These are phyloP conservation scores for Teleogryllus oceanicus DNA, from an alignment of 2,888 invertebrate genomes.

Conservation along the genomic window DNA sequence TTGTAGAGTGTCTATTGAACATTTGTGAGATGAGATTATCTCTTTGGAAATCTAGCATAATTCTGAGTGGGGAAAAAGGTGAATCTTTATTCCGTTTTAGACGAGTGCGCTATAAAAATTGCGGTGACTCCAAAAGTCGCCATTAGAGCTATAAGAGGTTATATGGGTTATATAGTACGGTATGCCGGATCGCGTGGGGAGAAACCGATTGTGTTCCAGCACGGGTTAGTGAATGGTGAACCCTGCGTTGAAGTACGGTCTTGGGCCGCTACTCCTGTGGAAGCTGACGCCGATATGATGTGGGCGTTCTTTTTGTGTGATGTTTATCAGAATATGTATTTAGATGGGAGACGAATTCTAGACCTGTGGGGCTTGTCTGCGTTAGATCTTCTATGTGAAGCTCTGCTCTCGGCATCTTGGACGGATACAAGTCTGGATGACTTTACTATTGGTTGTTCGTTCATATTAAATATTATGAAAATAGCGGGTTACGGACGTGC, in stretches of 20 bases:
- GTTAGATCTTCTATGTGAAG: background rate
- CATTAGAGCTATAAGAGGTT: too few relatives aligned
- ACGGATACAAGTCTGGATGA: background rate
- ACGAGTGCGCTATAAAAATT: background rate
- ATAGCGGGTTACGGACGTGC: too few relatives aligned
- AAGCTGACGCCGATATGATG: background rate
- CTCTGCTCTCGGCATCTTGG: background rate
- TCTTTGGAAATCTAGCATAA: background rate
- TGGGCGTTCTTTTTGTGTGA: background rate
- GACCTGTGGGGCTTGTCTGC: background rate
- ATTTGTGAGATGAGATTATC: background rate
- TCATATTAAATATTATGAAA: too few relatives aligned
- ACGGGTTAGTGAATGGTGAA: too few relatives aligned
- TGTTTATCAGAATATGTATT: background rate
- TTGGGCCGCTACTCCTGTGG: background rate
- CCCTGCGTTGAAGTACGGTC: background rate
- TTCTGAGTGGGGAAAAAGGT: background rate
- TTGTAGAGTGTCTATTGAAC: background rate
- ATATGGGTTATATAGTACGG: background rate
- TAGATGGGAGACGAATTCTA: background rate
- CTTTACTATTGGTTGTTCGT: background rate
- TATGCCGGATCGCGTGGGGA: background rate
- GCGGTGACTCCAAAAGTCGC: background rate
- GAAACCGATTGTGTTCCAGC: background rate
- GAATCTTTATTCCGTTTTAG: background rate